Evolutionary conservation across 2,797 vertebrate species (phyloP), one percentile per base, ranked within the genome.

Genomic region (Ispidina lecontei): DNA sequence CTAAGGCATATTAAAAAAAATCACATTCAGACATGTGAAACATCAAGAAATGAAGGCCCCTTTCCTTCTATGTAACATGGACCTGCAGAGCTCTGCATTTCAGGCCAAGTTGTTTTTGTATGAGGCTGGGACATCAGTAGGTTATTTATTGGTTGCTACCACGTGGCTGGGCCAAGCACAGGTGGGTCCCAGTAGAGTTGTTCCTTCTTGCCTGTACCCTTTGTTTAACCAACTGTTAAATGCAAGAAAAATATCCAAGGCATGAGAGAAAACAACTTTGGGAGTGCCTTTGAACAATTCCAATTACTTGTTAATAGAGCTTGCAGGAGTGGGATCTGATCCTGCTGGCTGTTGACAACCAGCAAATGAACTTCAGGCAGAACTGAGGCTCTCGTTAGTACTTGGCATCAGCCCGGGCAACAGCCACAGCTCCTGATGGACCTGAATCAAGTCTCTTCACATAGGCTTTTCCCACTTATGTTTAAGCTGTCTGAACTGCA

Each of bases 171-270:
- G 63, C 85, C 16, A 23, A 51, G 83, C 71, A 6, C 73, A 10
- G 35, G 5, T 19, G 9, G 19, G 4, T 58, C 71, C 70, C 65
- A 9, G 58, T 46, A 46, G 90, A 59, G 49, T 2, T 19, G 39
- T 54, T 73, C 17, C 0, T 60, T 56, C 74, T 52, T 62, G 47
- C 67, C 39, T 29, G 4, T 22, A 1, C 39, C 83, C 80, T 90
- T 41, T 87, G 31, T 55, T 85, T 63, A 88, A 67, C 68, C 3
- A 6, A n/a, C 26, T 90, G 77, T n/a, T 84, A 58, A 76, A 80
- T 8, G 41, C 29, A 28, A 69, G 78, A n/a, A 31, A 73, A 49
- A 56, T 26, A 84, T 64, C 70, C 28, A 26, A 90, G 54, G 49
- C 26, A 14, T 8, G 52, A 90, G 72, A 75, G n/a, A 73, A 80